These are phyloP conservation scores for Lepisosteus osseus DNA, from an alignment of 2,113 vertebrate species.

Conservation along the genomic window DNA sequence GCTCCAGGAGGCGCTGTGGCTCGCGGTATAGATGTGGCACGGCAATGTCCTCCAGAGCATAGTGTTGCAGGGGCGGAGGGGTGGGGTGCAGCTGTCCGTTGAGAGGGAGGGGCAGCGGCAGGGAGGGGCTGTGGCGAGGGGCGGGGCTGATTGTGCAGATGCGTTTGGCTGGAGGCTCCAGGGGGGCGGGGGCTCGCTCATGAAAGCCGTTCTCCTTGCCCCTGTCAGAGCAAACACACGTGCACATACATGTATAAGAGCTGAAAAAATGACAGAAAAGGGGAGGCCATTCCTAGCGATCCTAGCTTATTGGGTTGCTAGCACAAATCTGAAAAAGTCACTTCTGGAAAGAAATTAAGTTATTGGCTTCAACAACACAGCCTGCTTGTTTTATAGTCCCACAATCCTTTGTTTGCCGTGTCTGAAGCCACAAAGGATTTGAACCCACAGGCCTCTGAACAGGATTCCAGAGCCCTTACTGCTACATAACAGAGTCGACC, in stretches of 20 bases:
- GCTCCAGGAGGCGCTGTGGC: constrained; percentile 82
- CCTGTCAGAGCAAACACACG: constrained; percentile 54
- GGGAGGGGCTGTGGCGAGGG: constrained; percentile 91
- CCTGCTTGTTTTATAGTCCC: too few relatives aligned
- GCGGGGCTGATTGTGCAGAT: constrained; percentile 97
- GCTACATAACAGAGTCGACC: too few relatives aligned
- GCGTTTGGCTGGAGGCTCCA: constrained; percentile 87
- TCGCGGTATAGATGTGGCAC: constrained; percentile 90
- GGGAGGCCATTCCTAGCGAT: too few relatives aligned
- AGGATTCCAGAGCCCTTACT: too few relatives aligned
- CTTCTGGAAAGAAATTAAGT: too few relatives aligned
- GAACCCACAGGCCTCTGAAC: too few relatives aligned
- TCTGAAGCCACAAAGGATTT: too few relatives aligned
- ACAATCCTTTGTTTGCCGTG: too few relatives aligned
- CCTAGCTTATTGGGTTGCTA: too few relatives aligned
- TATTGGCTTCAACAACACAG: too few relatives aligned
- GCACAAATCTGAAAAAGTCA: too few relatives aligned
- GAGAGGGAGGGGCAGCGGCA: constrained; percentile 76
- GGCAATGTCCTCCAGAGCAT: constrained; percentile 91
- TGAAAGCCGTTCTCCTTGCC: constrained; percentile 84
- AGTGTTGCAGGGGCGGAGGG: constrained; percentile 92
- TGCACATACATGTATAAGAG: background rate
- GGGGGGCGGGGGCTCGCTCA: constrained; percentile 75
- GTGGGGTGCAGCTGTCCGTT: constrained; percentile 88
- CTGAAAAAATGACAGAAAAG: too few relatives aligned